These are phyloP conservation scores for Himalopsyche japonica DNA, from an alignment of 2,888 invertebrate genomes.

Conservation along the genomic window DNA sequence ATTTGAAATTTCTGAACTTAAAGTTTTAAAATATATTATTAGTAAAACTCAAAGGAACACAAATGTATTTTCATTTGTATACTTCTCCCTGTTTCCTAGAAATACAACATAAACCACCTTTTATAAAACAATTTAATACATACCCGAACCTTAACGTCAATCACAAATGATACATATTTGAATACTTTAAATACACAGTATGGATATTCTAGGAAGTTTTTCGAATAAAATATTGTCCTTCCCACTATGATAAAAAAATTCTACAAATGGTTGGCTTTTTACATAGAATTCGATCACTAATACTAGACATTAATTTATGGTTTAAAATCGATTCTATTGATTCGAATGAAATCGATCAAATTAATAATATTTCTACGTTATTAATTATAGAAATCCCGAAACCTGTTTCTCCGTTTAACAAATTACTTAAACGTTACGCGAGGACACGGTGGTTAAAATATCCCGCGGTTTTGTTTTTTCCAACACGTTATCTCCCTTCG, in stretches of 20 bases:
- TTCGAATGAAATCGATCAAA: not conserved
- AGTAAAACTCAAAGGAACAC: too few relatives aligned
- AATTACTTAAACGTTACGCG: slow-evolving; percentile 6
- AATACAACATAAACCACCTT: too few relatives aligned
- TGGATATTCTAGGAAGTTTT: too few relatives aligned
- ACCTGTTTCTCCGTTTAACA: not conserved
- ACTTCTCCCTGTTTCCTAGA: too few relatives aligned
- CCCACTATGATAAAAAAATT: not conserved
- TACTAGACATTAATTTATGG: not conserved
- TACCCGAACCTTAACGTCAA: too few relatives aligned
- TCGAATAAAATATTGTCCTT: not conserved
- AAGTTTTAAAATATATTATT: too few relatives aligned
- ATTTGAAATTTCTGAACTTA: too few relatives aligned
- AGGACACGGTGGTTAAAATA: slow-evolving; percentile 1
- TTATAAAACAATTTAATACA: too few relatives aligned
- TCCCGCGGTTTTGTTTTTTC: not conserved
- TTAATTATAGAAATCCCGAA: not conserved
- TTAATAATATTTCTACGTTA: not conserved
- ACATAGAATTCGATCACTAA: not conserved
- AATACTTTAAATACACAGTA: too few relatives aligned
- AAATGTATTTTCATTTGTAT: too few relatives aligned
- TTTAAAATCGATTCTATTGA: not conserved
- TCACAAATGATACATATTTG: too few relatives aligned
- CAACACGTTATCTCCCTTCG: not conserved
- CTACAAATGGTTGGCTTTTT: not conserved